These are phyloP conservation scores for Ceyx margarethae DNA, from an alignment of 2,113 vertebrate species.

Conservation along the genomic window DNA sequence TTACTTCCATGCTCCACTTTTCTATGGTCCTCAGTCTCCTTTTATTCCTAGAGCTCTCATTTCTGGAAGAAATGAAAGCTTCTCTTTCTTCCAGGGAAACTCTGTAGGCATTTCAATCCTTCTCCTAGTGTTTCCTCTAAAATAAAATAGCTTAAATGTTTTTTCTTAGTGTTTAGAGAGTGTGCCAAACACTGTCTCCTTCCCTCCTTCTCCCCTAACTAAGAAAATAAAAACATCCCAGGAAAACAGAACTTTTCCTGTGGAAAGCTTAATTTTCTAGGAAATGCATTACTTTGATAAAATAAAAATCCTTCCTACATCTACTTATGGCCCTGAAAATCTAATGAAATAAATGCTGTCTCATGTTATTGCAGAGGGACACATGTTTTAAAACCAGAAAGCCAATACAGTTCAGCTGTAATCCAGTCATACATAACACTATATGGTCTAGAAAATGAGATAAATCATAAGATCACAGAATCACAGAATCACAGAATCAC, in stretches of 20 bases:
- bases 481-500: too few species aligned
- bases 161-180: neutral
- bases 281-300: neutral
- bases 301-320: neutral
- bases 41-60: neutral
- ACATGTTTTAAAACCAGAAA: neutral
- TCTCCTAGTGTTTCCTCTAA: neutral
- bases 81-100: neutral
- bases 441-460: neutral
- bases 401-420: neutral
- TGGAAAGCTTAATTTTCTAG: neutral
- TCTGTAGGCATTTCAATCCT: neutral
- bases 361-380: neutral
- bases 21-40: neutral
- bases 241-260: neutral
- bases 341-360: neutral
- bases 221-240: neutral
- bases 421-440: neutral
- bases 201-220: accelerated
- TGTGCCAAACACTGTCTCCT: neutral
- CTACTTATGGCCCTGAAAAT: neutral
- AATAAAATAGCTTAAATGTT: neutral
- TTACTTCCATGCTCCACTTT: neutral
- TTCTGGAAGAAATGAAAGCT: neutral
- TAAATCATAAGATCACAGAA: neutral